Evolutionary conservation across 2,888 invertebrate genomes (phyloP).

Genomic region (Microplitis deprimator): DNA sequence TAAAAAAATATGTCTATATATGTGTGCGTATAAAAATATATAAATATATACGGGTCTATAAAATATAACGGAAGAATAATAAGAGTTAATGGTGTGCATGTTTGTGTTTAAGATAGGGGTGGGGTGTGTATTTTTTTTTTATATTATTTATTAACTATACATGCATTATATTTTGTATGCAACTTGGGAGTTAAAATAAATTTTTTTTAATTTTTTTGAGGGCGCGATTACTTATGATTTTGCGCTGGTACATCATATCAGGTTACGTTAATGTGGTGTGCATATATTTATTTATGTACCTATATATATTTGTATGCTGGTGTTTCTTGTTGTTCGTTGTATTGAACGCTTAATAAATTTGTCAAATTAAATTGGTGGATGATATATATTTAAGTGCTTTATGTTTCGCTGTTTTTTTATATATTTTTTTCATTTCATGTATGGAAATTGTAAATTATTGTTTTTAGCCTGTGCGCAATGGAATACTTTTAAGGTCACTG

Average conservation of each 20-base stretch:
- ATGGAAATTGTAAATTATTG: too few relatives aligned
- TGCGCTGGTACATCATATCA: not conserved
- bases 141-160: not conserved
- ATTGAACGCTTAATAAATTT: not conserved
- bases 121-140: not conserved
- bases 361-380: not conserved
- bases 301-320: not conserved
- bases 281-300: not conserved
- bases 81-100: not conserved
- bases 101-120: not conserved
- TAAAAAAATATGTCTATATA: not conserved
- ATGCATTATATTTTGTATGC: not conserved
- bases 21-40: not conserved
- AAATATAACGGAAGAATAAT: not conserved
- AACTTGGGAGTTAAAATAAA: not conserved
- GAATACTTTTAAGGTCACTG: too few relatives aligned
- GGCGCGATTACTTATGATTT: not conserved
- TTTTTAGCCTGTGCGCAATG: too few relatives aligned
- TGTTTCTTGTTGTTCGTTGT: not conserved
- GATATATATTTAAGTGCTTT: too few relatives aligned
- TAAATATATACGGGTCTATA: not conserved
- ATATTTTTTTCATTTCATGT: too few relatives aligned
- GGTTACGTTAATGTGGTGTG: not conserved
- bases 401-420: too few relatives aligned
- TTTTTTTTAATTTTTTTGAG: not conserved